Percentiles rank a stretch among this genome's conserved stretches.
Evolutionary conservation across 2,888 invertebrate species (phyloP).

Genomic region (Agrochola lota): DNA sequence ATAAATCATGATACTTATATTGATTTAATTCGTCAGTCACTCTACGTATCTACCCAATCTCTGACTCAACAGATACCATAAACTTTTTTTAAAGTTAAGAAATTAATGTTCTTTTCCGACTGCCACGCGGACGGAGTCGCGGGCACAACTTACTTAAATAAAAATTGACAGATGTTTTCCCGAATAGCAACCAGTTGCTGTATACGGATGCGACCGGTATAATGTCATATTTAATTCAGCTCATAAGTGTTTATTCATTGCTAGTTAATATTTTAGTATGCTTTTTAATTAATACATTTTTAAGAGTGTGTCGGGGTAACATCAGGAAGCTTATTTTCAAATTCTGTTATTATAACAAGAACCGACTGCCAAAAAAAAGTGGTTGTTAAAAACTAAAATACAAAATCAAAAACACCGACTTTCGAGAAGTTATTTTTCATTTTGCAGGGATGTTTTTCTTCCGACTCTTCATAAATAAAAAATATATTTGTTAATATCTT

Average conservation of each 20-base stretch:
- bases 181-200: conserved; percentile 26
- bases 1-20: not conserved
- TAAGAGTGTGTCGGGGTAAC: not conserved
- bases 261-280: conserved; percentile 64
- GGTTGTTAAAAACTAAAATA: not conserved
- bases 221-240: conserved; percentile 67
- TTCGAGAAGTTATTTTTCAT: not conserved
- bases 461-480: not conserved
- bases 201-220: conserved; percentile 57
- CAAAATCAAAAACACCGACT: not conserved
- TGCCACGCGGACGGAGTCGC: too few relatives aligned
- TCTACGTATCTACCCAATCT: not conserved
- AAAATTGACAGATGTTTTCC: conserved; percentile 45
- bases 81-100: not conserved
- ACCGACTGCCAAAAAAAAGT: not conserved
- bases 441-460: not conserved
- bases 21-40: not conserved
- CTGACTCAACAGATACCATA: not conserved
- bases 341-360: not conserved
- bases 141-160: conserved; percentile 18
- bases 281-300: conserved; percentile 47
- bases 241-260: conserved; percentile 42
- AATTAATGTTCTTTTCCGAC: not conserved
- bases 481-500: too few relatives aligned
- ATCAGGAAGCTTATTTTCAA: conserved; percentile 5